Percentiles rank a stretch among this genome's conserved stretches.
Conservation (phyloP, 2,113 vertebrate species). For the Larimichthys crocea region DNA sequence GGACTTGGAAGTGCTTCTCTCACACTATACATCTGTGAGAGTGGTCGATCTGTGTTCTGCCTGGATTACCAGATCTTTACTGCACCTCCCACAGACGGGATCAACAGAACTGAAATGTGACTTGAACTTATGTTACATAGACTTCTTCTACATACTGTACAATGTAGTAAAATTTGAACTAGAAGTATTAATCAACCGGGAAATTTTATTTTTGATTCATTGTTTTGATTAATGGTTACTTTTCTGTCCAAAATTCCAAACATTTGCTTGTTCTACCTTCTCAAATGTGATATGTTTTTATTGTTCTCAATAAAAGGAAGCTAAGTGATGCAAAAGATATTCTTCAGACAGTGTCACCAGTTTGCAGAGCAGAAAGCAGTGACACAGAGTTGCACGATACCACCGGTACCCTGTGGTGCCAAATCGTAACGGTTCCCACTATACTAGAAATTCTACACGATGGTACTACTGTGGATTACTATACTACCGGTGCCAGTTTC, state of each 20-base stretch:
- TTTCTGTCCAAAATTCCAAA: background rate
- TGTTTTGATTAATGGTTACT: background rate
- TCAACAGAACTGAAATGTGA: background rate
- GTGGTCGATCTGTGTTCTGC: slow-evolving; percentile 18
- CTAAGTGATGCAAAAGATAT: too few relatives aligned
- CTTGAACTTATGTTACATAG: background rate
- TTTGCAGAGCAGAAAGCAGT: background rate
- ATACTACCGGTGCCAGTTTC: too few relatives aligned
- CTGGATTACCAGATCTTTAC: background rate
- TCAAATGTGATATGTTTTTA: background rate
- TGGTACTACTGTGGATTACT: too few relatives aligned
- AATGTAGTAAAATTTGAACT: background rate
- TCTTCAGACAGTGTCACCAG: background rate
- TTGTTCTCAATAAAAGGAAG: background rate
- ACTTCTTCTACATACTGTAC: background rate
- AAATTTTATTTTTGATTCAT: background rate
- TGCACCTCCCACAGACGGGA: background rate
- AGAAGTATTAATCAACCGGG: background rate
- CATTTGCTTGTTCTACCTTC: too few relatives aligned
- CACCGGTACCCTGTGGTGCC: too few relatives aligned
- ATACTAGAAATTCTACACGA: too few relatives aligned
- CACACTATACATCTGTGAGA: slow-evolving; percentile 22
- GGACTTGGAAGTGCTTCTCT: slow-evolving; percentile 30
- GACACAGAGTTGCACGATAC: too few relatives aligned
- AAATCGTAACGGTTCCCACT: too few relatives aligned